These are phyloP conservation scores for Chamaetylas fuelleborni DNA, from an alignment of 2,113 vertebrate genomes.

Conservation along the genomic window DNA sequence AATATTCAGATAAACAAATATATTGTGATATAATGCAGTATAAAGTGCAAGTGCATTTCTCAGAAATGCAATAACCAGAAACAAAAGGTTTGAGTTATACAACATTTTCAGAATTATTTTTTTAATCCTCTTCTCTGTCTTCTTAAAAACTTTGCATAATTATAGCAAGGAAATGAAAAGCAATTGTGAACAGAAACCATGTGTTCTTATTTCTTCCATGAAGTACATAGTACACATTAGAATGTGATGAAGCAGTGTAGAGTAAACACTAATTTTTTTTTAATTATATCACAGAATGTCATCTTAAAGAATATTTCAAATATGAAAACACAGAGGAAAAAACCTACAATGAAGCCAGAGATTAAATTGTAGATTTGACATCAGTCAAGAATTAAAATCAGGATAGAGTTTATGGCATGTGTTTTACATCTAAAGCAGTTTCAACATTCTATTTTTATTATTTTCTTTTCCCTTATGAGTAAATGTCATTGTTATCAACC, in stretches of 20 bases:
- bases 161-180: neutral
- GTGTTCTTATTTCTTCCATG: neutral
- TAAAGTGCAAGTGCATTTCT: neutral
- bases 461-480: no score
- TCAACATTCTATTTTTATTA: neutral
- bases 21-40: neutral
- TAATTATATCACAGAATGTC: neutral
- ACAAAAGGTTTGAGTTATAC: neutral
- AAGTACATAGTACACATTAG: neutral
- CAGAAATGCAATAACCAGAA: neutral
- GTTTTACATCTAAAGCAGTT: neutral
- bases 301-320: neutral
- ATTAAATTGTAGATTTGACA: neutral
- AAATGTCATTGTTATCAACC: neutral
- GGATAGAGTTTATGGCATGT: neutral
- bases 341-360: neutral
- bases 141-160: neutral
- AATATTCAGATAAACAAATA: neutral
- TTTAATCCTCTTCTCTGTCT: neutral
- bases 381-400: neutral
- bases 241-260: neutral
- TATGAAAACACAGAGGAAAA: neutral
- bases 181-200: neutral
- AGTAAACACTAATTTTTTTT: neutral
- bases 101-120: neutral